Conservation (phyloP, 2,888 invertebrate species). For the Acrobasis repandana region DNA sequence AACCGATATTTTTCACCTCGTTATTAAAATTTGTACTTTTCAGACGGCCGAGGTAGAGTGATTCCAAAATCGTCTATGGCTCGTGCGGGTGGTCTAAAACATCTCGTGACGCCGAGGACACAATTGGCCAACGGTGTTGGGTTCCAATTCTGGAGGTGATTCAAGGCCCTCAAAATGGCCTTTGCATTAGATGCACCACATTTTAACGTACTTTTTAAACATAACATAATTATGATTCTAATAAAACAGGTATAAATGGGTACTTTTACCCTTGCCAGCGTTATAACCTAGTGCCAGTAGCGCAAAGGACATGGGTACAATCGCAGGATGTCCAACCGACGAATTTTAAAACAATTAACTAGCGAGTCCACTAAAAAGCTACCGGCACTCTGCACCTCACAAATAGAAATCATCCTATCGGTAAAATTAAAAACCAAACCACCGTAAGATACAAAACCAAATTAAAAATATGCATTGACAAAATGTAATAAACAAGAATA, state of each 20-base stretch:
- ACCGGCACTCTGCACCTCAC: conserved; percentile 13
- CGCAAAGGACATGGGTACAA: neutral
- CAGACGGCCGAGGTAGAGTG: neutral
- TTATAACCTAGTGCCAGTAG: conserved; percentile 10
- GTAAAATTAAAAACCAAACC: conserved; percentile 23
- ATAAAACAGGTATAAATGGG: conserved; percentile 4
- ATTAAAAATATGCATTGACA: conserved; percentile 31
- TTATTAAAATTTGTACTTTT: conserved; percentile 7
- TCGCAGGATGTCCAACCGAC: conserved; percentile 2
- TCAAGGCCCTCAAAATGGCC: neutral
- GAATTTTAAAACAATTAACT: conserved; percentile 6
- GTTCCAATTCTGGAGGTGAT: neutral
- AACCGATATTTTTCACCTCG: neutral
- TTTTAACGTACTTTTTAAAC: conserved; percentile 8
- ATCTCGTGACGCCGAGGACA: neutral
- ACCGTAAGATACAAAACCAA: conserved; percentile 15
- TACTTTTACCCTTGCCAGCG: neutral
- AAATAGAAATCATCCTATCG: conserved; percentile 5
- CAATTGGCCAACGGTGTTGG: neutral
- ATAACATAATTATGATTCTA: conserved; percentile 13
- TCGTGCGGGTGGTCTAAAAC: neutral
- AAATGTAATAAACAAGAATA: conserved; percentile 52
- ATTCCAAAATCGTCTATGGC: conserved; percentile 14
- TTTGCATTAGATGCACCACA: neutral
- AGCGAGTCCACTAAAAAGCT: conserved; percentile 16